Evolutionary conservation across 2,888 invertebrate genomes (phyloP).

Genomic region (Achlya flavicornis): DNA sequence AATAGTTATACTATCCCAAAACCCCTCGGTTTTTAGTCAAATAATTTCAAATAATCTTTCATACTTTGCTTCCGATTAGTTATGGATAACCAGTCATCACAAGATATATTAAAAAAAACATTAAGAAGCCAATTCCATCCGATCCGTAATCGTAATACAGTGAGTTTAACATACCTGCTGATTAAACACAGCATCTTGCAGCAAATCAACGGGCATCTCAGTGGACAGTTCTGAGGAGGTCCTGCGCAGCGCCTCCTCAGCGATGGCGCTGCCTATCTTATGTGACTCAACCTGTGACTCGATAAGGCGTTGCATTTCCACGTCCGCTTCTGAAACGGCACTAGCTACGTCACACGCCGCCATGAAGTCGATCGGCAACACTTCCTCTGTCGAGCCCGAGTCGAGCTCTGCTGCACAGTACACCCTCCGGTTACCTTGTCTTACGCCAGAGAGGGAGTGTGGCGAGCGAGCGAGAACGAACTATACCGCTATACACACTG

Average conservation of each 20-base stretch:
- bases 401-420: slow-evolving; percentile 20
- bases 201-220: slow-evolving; percentile 54
- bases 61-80: too few relatives aligned
- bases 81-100: too few relatives aligned
- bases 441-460: slow-evolving; percentile 4
- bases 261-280: slow-evolving; percentile 93
- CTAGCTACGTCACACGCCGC: neutral
- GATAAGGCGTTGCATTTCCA: slow-evolving; percentile 88
- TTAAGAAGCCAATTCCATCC: too few relatives aligned
- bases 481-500: neutral
- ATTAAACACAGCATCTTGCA: slow-evolving; percentile 61
- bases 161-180: slow-evolving; percentile 47
- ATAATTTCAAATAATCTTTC: too few relatives aligned
- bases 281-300: slow-evolving; percentile 92
- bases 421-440: slow-evolving; percentile 11
- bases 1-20: too few relatives aligned
- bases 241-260: slow-evolving; percentile 87
- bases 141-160: too few relatives aligned
- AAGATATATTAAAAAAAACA: too few relatives aligned
- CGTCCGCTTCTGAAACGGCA: slow-evolving; percentile 75
- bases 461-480: neutral
- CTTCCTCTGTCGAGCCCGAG: neutral
- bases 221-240: slow-evolving; percentile 54
- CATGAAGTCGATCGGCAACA: neutral
- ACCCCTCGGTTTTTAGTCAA: too few relatives aligned